Evolutionary conservation across 2,113 vertebrate species (phyloP), one percentile per base, ranked within the genome.

Genomic region (Monarcha castaneiventris): DNA sequence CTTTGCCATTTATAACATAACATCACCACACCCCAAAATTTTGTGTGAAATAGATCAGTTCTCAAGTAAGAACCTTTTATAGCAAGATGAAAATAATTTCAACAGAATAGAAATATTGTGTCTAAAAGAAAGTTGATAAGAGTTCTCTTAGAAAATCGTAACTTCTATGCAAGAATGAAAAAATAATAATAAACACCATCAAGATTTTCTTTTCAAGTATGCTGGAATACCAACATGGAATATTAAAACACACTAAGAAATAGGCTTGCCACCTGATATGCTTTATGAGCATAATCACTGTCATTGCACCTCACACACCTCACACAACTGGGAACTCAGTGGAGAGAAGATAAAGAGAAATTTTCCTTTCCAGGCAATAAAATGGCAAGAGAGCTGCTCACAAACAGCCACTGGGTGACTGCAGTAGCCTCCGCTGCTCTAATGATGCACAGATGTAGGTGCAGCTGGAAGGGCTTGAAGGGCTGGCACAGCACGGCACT

Each of bases 401-500:
- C 15, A 20, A 27, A 22, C 44, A 85, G 78, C 46, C 43, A 32
- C 43, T 16, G 87, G 62, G 59, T 74, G 75, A 61, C 67, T 51
- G 46, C 86, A 79, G 59, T 3, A 82, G 51, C 37, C 85, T 62
- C 63, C 0, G 0, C 55, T 68, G 79, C 83, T 35, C 54, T 80
- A 85, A 76, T 21, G 67, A 89, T 51, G 77, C 78, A 55, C 90
- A 93, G 90, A 87, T 88, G 85, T 71, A 23, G 19, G 43, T 69
- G 80, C 85, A 88, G 88, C 92, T 93, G 94, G 85, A 93, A 80
- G 39, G 74, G 67, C 67, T 87, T 5, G 84, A 37, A 71, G 64
- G 43, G 43, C 8, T 74, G 75, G 72, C 18, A 0, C 37, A 19
- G 48, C 0, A 0, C 37, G 19, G 41, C 2, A 0, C 49, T 71